Evolutionary conservation across 2,888 invertebrate genomes (phyloP), one percentile per base, ranked within the genome.

Genomic region (Watsonalla cultraria): DNA sequence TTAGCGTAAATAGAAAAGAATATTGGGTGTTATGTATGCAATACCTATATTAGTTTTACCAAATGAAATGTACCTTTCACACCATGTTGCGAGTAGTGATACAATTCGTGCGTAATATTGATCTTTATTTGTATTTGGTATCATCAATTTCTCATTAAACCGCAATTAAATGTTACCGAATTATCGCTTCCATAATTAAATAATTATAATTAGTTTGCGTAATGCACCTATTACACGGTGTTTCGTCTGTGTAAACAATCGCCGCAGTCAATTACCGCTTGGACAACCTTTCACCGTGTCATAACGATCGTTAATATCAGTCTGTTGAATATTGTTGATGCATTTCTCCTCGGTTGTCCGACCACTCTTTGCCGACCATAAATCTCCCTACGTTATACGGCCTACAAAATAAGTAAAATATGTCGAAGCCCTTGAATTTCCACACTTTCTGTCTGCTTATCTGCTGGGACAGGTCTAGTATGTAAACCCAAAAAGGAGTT

Each of bases 261-360:
- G 37, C n/a, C 7, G 37, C 15, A 48, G 13, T 7, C 48, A 14
- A 48, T 48, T 37, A 37, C 53, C 15, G 54, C 56, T 52, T 52
- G 13, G 53, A 39, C 37, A 50, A 54, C 54, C 57, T 53, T 57
- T 57, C 54, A 54, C 48, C 49, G 55, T 37, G 37, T 9, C 37
- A 53, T 58, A 55, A 51, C 53, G 56, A 54, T 62, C 68, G 51
- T 53, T 49, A 63, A 69, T 64, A 72, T 60, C 56, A 68, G 65
- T 49, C 53, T 48, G 37, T 49, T 35, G 8, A 24, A 24, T 24
- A 24, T 24, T 24, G 24, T 53, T 51, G 60, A 61, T 64, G 68
- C 75, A 75, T 76, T 74, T 68, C 74, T 70, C 72, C 61, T 56
- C 60, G 61, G 66, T 68, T 68, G 73, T 73, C 76, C 70, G 66